Evolutionary conservation across 1,140 invertebrate species (phyloP).

Genomic region (Ptiloglossa arizonensis): DNA sequence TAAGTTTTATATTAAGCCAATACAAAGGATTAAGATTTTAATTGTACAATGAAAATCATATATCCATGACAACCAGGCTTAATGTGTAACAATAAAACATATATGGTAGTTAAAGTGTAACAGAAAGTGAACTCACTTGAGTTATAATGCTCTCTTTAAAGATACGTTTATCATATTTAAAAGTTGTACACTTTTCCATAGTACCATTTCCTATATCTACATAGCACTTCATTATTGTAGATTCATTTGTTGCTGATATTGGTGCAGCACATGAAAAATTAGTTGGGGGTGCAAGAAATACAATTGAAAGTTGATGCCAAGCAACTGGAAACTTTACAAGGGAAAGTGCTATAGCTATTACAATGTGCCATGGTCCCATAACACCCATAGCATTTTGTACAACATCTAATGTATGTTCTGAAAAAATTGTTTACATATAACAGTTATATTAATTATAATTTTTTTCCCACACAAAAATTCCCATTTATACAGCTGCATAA

Average conservation of each 20-base stretch:
- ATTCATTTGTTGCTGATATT: slow-evolving; percentile 55
- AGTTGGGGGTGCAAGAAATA: slow-evolving; percentile 85
- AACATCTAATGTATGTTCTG: slow-evolving; percentile 71
- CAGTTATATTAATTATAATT: no score
- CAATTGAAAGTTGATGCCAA: slow-evolving; percentile 86
- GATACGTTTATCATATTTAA: slow-evolving; percentile 84
- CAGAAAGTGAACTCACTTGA: slow-evolving; percentile 78
- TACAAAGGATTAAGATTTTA: background rate
- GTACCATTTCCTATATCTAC: slow-evolving; percentile 70
- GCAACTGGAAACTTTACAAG: slow-evolving; percentile 86
- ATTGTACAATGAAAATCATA: no score
- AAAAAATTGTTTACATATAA: slow-evolving; percentile 29
- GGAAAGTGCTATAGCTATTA: slow-evolving; percentile 85
- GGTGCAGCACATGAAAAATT: slow-evolving; percentile 83
- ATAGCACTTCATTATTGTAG: slow-evolving; percentile 61
- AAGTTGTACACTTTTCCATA: slow-evolving; percentile 81
- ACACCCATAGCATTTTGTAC: slow-evolving; percentile 82
- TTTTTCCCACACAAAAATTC: no score
- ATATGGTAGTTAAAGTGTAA: no score
- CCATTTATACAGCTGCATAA: no score
- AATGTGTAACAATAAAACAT: no score
- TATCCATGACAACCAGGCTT: no score
- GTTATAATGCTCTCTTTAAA: slow-evolving; percentile 88
- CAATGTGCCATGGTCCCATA: slow-evolving; percentile 84
- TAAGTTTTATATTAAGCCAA: background rate